Evolutionary conservation across 1,140 invertebrate genomes (phyloP), one percentile per base, ranked within the genome.

Genomic region (Centruroides sculpturatus): DNA sequence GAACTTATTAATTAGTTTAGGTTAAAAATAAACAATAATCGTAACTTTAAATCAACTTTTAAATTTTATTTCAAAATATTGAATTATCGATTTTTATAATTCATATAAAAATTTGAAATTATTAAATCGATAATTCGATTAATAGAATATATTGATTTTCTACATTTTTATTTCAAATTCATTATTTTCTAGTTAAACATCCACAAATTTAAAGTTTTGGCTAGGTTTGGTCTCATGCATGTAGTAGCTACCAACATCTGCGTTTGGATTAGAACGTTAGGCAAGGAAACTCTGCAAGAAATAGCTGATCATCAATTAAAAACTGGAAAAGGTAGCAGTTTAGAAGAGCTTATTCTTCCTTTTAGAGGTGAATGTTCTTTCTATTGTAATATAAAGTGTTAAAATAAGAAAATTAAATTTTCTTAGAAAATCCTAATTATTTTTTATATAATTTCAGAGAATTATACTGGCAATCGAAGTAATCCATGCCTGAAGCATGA

Each of bases 141-240:
- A 41, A 41, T 41, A 41, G 8, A 41, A 41, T 6, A 8, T 41
- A 41, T 41, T 41, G 41, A 41, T 41, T 41, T 41, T 41, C 41
- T 41, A 0, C 0, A 41, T 41, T 41, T 6, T 41, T 41, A 41
- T 6, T 41, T 5, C 1, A 23, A 23, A 23, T 23, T 23, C 41
- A 51, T 35, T 52, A 13, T 54, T 11, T 52, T 50, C 5, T 54
- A 96, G 92, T 74, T 97, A 62, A 94, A 96, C 70, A 96, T 97
- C 66, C 91, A 96, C 72, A 87, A 92, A 65, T 95, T 95, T 78
- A 98, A 98, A 82, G 89, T 94, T 13, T 82, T 97, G 54, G 92
- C 94, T 46, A 81, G 94, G 60, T 96, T 98, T 73, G 95, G 95
- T 13, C 76, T 98, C 67, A 98, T 98, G 93, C 95, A 99, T 72